A percentile compares a stretch with the other conserved stretches of the same genome.
Evolutionary conservation across 1,140 invertebrate genomes (phyloP).

Genomic region (Diorhabda carinulata): DNA sequence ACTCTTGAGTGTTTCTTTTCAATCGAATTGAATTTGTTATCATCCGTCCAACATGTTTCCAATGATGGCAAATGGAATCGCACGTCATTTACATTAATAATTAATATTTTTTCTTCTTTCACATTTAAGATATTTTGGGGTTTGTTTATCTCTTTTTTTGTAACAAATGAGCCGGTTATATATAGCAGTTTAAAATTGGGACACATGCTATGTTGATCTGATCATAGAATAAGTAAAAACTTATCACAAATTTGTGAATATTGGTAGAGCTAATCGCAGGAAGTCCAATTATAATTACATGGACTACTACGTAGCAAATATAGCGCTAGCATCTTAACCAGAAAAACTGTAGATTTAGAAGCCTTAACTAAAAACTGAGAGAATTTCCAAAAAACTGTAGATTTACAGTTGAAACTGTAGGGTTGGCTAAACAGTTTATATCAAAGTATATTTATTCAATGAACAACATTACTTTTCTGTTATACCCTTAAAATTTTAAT

Average conservation of each 20-base stretch:
- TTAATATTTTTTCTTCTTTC: constrained; percentile 20
- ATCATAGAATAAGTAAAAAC: background rate
- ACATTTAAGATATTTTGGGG: constrained; percentile 10
- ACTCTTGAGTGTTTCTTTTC: constrained; percentile 18
- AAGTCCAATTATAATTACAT: constrained; percentile 14
- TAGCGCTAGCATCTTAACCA: constrained; percentile 9
- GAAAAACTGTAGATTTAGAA: constrained; percentile 10
- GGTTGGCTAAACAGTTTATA: no score
- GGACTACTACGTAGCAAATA: background rate
- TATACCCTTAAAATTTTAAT: no score
- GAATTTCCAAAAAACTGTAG: no score
- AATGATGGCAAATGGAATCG: constrained; percentile 8
- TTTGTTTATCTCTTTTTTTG: constrained; percentile 9
- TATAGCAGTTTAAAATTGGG: constrained; percentile 1
- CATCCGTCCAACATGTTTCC: constrained; percentile 13
- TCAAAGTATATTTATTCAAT: no score
- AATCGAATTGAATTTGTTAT: constrained; percentile 18
- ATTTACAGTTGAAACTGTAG: no score
- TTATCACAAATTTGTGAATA: constrained; percentile 7
- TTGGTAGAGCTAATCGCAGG: constrained; percentile 12
- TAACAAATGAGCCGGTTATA: constrained; percentile 9
- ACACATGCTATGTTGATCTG: background rate
- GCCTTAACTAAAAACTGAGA: no score
- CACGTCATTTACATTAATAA: constrained; percentile 11
- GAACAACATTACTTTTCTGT: no score